Evolutionary conservation across 2,888 invertebrate genomes (phyloP), one percentile per base, ranked within the genome.

Genomic region (Harpagoxenus sublaevis): DNA sequence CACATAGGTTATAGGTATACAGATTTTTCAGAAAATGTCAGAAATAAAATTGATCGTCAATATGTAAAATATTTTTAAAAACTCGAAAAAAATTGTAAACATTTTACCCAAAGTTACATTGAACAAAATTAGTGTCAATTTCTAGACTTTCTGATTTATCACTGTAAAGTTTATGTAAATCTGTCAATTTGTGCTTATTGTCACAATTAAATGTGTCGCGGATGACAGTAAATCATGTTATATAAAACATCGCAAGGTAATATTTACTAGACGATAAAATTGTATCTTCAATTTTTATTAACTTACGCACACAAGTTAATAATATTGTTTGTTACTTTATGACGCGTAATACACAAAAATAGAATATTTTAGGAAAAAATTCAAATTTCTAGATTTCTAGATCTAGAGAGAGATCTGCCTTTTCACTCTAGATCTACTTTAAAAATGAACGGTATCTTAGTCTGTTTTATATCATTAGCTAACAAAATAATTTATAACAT

Each of bases 71-170:
- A 6, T 53, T 35, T 77, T 3, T 28, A 9, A 53, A 53, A 78
- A 66, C 8, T 31, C 5, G 53, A n/a, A 35, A 53, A 42, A 35
- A 63, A 42, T 53, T 77, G 65, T 77, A 66, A 66, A 77, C 42
- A 42, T 10, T 53, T 78, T 12, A 5, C 28, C 0, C 18, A 18
- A 66, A 66, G 31, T 42, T 78, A 55, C 12, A 65, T 42, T 18
- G 23, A 3, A 9, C 48, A 48, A 48, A 42, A 12, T 55, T 15
- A 9, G 66, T 5, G 28, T 51, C 9, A 39, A 53, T 8, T 23
- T 23, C 23, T 23, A 23, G 23, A 23, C 23, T 42, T 55, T 31
- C 28, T 55, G 53, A 78, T 78, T 78, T 78, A 66, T 48, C 9
- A 9, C 8, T 31, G 15, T 23, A 51, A 48, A 9, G 23, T 35